Percentiles rank a stretch among this genome's conserved stretches.
phyloP scores from a whole-genome alignment of 2,113 vertebrate genomes.

The Hemibagrus wyckioides region DNA sequence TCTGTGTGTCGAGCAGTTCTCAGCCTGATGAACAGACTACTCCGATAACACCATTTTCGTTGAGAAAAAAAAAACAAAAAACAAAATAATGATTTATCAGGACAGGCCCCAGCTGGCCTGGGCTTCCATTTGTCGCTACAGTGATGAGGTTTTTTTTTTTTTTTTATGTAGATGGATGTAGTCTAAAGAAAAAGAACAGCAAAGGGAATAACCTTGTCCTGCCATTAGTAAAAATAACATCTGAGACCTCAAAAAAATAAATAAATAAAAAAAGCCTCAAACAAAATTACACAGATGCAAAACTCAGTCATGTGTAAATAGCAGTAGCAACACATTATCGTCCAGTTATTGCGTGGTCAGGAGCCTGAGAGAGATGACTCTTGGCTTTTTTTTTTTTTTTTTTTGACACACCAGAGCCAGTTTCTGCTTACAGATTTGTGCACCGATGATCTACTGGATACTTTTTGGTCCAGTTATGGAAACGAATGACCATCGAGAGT shows the following conservation, averaged over 20 bases:
- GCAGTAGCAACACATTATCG: background rate
- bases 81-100: background rate
- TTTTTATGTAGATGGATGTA: background rate
- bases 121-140: constrained; percentile 7
- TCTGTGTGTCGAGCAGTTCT: constrained; percentile 65
- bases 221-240: constrained; percentile 20
- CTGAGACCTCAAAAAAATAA: background rate
- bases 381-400: too few species aligned
- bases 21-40: constrained; percentile 31
- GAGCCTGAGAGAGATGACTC: background rate
- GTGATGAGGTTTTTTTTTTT: constrained; percentile 17
- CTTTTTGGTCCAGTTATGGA: background rate
- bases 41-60: constrained; percentile 34
- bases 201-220: constrained; percentile 26
- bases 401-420: background rate
- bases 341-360: background rate
- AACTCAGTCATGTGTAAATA: background rate
- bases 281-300: constrained; percentile 25
- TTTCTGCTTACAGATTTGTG: background rate
- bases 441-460: background rate
- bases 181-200: constrained; percentile 15
- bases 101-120: constrained; percentile 36
- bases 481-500: constrained; percentile 1
- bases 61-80: background rate
- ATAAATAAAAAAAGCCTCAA: background rate